phyloP scores from a whole-genome alignment of 1,140 invertebrate genomes.

The Ooceraea biroi region DNA sequence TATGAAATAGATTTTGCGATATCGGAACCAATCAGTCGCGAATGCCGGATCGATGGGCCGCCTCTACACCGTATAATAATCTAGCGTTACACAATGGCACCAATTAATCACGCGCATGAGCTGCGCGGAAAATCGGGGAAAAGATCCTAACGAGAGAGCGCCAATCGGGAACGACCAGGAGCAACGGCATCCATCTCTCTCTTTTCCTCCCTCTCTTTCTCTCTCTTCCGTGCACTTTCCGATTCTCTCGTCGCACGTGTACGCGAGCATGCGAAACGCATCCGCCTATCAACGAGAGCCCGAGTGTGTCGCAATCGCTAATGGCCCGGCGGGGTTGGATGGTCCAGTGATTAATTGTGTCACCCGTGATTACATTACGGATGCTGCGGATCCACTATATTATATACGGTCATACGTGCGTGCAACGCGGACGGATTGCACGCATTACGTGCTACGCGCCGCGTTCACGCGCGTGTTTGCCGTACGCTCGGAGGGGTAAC shows the following conservation, averaged over 20 bases:
- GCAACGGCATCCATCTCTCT: not conserved
- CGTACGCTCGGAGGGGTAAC: constrained; percentile 35
- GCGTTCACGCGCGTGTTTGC: constrained; percentile 59
- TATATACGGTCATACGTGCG: constrained; percentile 71
- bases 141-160: constrained; percentile 48
- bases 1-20: constrained; percentile 55
- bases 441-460: constrained; percentile 43
- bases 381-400: constrained; percentile 70
- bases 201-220: not conserved
- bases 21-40: constrained; percentile 62
- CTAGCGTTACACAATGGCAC: constrained; percentile 60
- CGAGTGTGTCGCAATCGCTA: constrained; percentile 73
- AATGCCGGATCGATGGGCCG: constrained; percentile 27
- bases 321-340: constrained; percentile 73
- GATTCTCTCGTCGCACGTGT: constrained; percentile 38
- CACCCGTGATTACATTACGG: constrained; percentile 81
- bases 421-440: constrained; percentile 62
- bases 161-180: constrained; percentile 1
- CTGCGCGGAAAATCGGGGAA: constrained; percentile 39
- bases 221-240: constrained; percentile 34
- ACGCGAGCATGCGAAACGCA: constrained; percentile 51
- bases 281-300: constrained; percentile 60
- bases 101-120: constrained; percentile 64
- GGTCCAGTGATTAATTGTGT: constrained; percentile 82
- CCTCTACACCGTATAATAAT: constrained; percentile 52